Percentiles rank a stretch among this genome's conserved stretches.
Conservation (phyloP, 2,113 vertebrate genomes). For the Hemiprocne comata region DNA sequence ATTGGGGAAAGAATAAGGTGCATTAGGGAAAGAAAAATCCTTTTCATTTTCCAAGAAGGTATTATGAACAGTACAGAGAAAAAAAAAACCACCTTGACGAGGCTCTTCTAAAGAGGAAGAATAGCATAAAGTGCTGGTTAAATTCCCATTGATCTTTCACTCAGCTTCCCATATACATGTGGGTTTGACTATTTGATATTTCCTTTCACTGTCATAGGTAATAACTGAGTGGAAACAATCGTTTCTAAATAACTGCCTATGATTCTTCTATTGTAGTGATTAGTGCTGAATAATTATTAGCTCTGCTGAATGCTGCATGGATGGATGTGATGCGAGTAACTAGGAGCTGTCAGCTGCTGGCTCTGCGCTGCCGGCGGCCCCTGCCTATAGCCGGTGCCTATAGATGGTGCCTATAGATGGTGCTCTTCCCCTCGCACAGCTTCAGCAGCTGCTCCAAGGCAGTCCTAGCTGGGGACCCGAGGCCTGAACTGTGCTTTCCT, state of each 20-base stretch:
- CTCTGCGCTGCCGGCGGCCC: background rate
- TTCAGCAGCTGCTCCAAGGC: background rate
- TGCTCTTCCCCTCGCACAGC: constrained; percentile 33
- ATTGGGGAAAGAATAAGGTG: background rate
- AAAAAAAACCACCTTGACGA: constrained; percentile 18
- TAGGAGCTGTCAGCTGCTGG: background rate
- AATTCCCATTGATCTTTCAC: constrained; percentile 67
- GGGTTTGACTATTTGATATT: constrained; percentile 60
- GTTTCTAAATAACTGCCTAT: constrained; percentile 72
- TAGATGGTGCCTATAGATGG: constrained; percentile 34
- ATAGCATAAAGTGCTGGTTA: constrained; percentile 62
- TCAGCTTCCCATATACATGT: constrained; percentile 40
- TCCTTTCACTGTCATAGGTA: constrained; percentile 65
- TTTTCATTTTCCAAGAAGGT: constrained; percentile 49
- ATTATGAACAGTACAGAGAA: constrained; percentile 28
- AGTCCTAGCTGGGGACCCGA: background rate
- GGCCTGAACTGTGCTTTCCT: background rate
- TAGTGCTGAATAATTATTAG: constrained; percentile 74
- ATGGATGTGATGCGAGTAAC: background rate
- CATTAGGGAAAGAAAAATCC: constrained; percentile 12
- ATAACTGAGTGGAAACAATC: constrained; percentile 71
- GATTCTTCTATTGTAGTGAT: constrained; percentile 70
- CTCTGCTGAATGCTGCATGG: background rate
- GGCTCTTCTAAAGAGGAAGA: constrained; percentile 50
- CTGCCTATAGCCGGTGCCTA: background rate